These are phyloP conservation scores for Scaptomyza caliginosa DNA, from an alignment of 2,888 invertebrate species.

Conservation along the genomic window DNA sequence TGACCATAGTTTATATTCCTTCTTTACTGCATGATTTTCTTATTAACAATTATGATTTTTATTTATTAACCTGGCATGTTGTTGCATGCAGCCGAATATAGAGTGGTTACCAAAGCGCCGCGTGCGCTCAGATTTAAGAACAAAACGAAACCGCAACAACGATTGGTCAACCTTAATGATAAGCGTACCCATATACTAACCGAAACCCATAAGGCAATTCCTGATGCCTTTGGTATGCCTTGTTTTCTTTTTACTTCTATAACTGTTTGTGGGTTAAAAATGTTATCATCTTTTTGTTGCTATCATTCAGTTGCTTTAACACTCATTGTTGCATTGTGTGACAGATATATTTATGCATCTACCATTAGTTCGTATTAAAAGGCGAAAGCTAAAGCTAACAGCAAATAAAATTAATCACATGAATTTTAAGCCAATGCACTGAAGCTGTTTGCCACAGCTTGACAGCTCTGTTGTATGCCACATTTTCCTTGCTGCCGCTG, in stretches of 20 bases:
- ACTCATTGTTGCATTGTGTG: background rate
- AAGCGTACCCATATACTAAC: conserved; percentile 8
- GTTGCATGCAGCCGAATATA: conserved; percentile 34
- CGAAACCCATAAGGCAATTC: conserved; percentile 12
- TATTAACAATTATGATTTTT: conserved; percentile 26
- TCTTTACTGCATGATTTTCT: conserved; percentile 18
- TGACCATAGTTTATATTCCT: background rate
- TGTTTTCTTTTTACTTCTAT: background rate
- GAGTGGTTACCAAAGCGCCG: conserved; percentile 35
- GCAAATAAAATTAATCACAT: conserved; percentile 46
- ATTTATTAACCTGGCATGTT: conserved; percentile 24
- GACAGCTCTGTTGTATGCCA: conserved; percentile 17
- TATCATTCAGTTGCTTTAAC: background rate
- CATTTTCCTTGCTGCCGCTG: conserved; percentile 5
- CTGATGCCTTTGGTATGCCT: conserved; percentile 37
- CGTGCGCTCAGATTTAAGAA: conserved; percentile 28
- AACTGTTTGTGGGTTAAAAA: background rate
- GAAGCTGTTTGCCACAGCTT: conserved; percentile 19
- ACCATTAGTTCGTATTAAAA: conserved; percentile 24
- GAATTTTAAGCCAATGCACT: conserved; percentile 34
- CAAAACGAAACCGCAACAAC: conserved; percentile 30
- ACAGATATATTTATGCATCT: background rate
- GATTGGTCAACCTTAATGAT: conserved; percentile 13
- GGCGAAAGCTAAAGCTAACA: conserved; percentile 12
- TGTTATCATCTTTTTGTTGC: background rate